These are phyloP conservation scores for Anthopleura xanthogrammica DNA, from an alignment of 92 coral and sea anemone species.

Conservation along the genomic window DNA sequence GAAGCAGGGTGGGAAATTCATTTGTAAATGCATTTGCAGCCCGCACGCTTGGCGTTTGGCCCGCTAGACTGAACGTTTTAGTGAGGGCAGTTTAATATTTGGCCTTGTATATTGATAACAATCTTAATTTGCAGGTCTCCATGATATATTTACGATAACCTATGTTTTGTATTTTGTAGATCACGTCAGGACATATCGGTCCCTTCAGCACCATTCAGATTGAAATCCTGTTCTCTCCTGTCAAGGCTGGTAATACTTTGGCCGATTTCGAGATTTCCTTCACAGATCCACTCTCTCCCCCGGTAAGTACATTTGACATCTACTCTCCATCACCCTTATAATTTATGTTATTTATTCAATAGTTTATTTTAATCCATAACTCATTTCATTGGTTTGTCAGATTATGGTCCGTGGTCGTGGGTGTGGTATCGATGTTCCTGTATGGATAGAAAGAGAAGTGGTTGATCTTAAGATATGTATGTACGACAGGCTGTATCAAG, in stretches of 20 bases:
- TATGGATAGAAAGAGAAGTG: slow-evolving; percentile 96
- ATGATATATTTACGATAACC: neutral
- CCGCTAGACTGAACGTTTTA: too few relatives aligned
- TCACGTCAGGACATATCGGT: slow-evolving; percentile 71
- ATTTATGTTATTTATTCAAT: too few relatives aligned
- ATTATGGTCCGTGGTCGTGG: slow-evolving; percentile 86
- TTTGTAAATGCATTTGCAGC: too few relatives aligned
- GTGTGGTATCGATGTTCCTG: slow-evolving; percentile 94
- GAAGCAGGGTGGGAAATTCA: too few relatives aligned
- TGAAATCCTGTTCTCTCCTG: slow-evolving; percentile 83
- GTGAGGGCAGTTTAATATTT: too few relatives aligned
- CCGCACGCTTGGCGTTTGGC: too few relatives aligned
- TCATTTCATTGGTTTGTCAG: slow-evolving; percentile 21
- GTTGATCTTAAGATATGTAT: slow-evolving; percentile 95
- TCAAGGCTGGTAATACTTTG: slow-evolving; percentile 78
- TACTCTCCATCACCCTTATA: slow-evolving; percentile 57
- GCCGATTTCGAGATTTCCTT: slow-evolving; percentile 84
- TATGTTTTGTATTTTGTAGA: slow-evolving; percentile 36
- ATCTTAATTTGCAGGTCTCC: too few relatives aligned
- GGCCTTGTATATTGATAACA: too few relatives aligned
- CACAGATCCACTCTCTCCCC: slow-evolving; percentile 79
- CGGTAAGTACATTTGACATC: slow-evolving; percentile 65
- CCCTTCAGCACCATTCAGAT: slow-evolving; percentile 79
- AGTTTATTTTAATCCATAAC: neutral
- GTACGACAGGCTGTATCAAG: slow-evolving; percentile 95